These are phyloP conservation scores for Bungarus multicinctus DNA, from an alignment of 2,113 vertebrate species.

Conservation along the genomic window DNA sequence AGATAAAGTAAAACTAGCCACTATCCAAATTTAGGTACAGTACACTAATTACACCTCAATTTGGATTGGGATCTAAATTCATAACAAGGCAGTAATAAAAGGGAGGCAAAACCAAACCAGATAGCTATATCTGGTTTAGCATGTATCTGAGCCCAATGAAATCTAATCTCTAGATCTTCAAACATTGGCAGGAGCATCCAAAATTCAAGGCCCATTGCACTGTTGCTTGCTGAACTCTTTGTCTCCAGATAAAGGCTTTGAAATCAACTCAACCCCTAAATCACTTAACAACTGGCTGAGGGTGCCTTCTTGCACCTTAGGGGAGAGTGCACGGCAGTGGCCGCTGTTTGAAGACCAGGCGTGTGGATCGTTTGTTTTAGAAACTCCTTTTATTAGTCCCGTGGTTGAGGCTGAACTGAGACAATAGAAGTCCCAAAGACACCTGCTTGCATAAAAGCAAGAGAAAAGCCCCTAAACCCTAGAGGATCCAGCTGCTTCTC, in stretches of 20 bases:
- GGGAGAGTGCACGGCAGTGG: not conserved
- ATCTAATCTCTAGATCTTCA: not conserved
- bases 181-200: not conserved
- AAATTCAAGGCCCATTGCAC: not conserved
- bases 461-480: slow-evolving; percentile 85
- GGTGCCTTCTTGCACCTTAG: slow-evolving; percentile 8
- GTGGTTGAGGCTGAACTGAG: slow-evolving; percentile 50
- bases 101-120: too few relatives aligned
- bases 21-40: not conserved
- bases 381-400: slow-evolving; percentile 73
- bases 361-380: slow-evolving; percentile 74
- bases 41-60: not conserved
- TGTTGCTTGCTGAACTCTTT: not conserved
- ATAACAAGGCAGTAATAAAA: not conserved
- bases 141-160: not conserved
- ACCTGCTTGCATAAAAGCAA: slow-evolving; percentile 86
- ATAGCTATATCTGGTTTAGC: too few relatives aligned
- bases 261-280: not conserved
- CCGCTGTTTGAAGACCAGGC: slow-evolving; percentile 32
- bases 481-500: slow-evolving; percentile 84
- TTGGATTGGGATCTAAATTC: not conserved
- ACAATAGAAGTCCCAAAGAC: slow-evolving; percentile 88
- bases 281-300: not conserved
- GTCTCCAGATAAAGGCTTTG: slow-evolving; percentile 12
- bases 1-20: not conserved